Base-by-base conservation (phyloP, 2,888 invertebrate genomes). In the Limnephilus marmoratus region DNA sequence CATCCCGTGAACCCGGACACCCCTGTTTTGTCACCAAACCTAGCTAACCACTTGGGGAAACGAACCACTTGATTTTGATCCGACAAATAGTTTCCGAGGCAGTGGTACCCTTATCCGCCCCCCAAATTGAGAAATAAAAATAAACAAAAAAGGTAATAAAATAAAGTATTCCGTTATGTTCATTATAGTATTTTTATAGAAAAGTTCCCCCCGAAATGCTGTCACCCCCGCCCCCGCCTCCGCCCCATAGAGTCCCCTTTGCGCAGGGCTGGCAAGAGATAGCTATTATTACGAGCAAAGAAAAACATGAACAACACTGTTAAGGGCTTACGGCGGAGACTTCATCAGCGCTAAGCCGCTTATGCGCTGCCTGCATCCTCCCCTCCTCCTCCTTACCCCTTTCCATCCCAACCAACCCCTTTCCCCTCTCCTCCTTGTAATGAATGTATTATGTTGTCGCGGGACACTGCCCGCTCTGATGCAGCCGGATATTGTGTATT, bases 341-440 rank as follows among this genome's bases (percentile, higher is more conserved):
- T 93, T 93, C 93, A 93, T 93, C 93, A 93, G 89, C 90, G 93
- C 53, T 93, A 93, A 93, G 93, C 93, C 90, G 92, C 93, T 93
- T 93, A 93, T 89, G 90, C 68, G 68, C 68, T 68, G 68, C 92
- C 86, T 93, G 93, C 93, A 93, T 92, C 93, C 92, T 93, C 91
- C 90, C 86, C 90, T 89, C 68, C 68, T 9, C 0, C 24, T 24
- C 24, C 24, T 68, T 9, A 18, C 18, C 24, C 24, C 68, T 9
- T 0, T 24, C 68, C 9, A 5, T 1, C 18, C 15, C 53, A 24
- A 1, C 68, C 18, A 18, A 7, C 68, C 68, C 68, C 68, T 37
- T 37, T 9, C 41, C 41, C 41, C 41, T 7, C 7, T 90, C 86
- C 91, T 68, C 81, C 90, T 37, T 83, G 92, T 92, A 92, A 93